Conservation (phyloP, 2,797 vertebrate species). For the Chelon auratus region DNA sequence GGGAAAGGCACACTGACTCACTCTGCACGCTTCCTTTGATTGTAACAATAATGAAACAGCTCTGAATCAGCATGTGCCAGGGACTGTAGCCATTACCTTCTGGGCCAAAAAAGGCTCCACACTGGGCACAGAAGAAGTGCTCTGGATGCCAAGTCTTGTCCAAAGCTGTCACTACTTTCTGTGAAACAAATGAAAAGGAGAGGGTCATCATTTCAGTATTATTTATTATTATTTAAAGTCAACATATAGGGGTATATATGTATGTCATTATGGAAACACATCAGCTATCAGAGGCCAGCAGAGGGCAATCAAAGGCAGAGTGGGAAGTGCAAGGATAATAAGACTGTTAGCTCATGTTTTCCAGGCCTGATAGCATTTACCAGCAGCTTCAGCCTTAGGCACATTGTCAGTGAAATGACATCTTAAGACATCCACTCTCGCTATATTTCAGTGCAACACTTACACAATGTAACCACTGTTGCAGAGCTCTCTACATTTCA, state of each 20-base stretch:
- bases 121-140: slow-evolving; percentile 97
- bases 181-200: slow-evolving; percentile 50
- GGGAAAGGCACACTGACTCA: slow-evolving; percentile 25
- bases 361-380: slow-evolving; percentile 54
- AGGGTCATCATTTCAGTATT: neutral
- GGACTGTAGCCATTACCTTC: slow-evolving; percentile 86
- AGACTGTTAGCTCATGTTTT: slow-evolving; percentile 63
- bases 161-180: slow-evolving; percentile 97
- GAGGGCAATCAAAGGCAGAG: slow-evolving; percentile 50
- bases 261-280: neutral
- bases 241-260: neutral
- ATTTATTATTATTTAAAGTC: neutral
- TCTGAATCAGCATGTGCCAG: neutral
- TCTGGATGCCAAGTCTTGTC: slow-evolving; percentile 97
- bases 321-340: slow-evolving; percentile 47
- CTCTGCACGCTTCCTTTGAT: neutral
- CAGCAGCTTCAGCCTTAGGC: slow-evolving; percentile 30
- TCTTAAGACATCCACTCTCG: slow-evolving; percentile 15
- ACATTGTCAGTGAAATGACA: slow-evolving; percentile 7
- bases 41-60: neutral
- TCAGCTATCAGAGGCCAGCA: slow-evolving; percentile 47
- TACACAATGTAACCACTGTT: neutral
- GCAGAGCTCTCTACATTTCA: neutral
- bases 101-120: slow-evolving; percentile 94
- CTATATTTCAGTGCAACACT: neutral